These are phyloP conservation scores for Tipula lateralis DNA, from an alignment of 2,888 invertebrate species.

Conservation along the genomic window DNA sequence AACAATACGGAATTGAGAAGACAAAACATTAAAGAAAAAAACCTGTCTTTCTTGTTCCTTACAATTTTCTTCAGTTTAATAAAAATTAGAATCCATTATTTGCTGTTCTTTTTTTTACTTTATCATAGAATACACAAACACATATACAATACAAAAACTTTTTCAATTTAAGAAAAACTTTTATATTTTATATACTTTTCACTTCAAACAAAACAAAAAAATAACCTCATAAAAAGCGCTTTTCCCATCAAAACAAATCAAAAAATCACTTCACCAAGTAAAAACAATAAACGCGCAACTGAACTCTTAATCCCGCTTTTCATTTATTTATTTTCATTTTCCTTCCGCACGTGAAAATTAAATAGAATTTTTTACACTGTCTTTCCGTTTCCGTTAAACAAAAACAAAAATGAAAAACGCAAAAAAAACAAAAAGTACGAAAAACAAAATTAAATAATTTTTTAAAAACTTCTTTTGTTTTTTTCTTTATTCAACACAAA, in stretches of 20 bases:
- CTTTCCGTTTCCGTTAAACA: background rate
- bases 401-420: background rate
- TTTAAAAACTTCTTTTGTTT: background rate
- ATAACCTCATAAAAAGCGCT: background rate
- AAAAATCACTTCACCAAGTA: background rate
- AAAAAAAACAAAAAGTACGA: background rate
- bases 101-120: background rate
- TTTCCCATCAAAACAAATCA: background rate
- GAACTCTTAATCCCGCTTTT: constrained; percentile 11
- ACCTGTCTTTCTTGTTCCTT: constrained; percentile 19
- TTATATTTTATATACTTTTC: background rate
- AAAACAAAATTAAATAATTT: background rate
- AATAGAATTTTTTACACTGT: background rate
- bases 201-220: constrained; percentile 20
- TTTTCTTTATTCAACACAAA: background rate
- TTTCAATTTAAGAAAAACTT: constrained; percentile 6
- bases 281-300: constrained; percentile 11
- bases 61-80: background rate
- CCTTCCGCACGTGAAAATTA: constrained; percentile 24
- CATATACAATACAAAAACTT: background rate
- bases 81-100: background rate
- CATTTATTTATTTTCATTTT: background rate
- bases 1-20: background rate
- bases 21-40: background rate
- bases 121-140: background rate